Evolutionary conservation across 2,113 vertebrate genomes (phyloP), one percentile per base, ranked within the genome.

Genomic region (Prolemur simus): DNA sequence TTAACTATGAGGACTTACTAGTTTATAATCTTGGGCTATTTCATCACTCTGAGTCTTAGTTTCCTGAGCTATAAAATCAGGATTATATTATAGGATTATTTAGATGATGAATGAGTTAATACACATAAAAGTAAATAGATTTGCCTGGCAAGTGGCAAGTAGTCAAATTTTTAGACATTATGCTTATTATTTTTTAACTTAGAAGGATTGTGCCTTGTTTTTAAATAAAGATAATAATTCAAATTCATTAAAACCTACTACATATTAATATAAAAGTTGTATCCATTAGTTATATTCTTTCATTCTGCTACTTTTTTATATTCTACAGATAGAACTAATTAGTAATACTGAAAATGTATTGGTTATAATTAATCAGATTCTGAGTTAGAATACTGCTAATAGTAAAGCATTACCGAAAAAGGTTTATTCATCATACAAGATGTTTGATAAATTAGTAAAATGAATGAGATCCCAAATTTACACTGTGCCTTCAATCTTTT

Each of bases 121-220:
- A 77, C 2, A 95, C 0, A 94, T 23, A 82, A 68, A 84, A 84
- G 8, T 89, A 93, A 89, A 71, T 56, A 92, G 29, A 87, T 49
- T 47, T 77, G 8, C 17, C 25, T 77, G 3, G 18, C 29, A 94
- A 96, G 23, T 81, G 45, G 4, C 84, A 93, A 83, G 29, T 2
- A 42, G 56, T 42, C 74, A 82, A 77, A 94, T 58, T 76, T 88
- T 90, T 88, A 96, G 37, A 52, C 89, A 86, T 47, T 91, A 83
- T 25, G n/a, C 56, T 80, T 73, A 68, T 42, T 91, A 47, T 87
- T 93, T 95, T 94, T 69, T 85, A 96, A 66, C 9, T n/a, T 64
- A 86, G 94, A 94, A 84, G 80, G 27, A 6, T 66, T 80, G 76
- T 74, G 25, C 47, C 4, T 94, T 94, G 1, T 60, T 87, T 92